Evolutionary conservation across 1,140 invertebrate genomes (phyloP).

Genomic region (Drosophila repleta): DNA sequence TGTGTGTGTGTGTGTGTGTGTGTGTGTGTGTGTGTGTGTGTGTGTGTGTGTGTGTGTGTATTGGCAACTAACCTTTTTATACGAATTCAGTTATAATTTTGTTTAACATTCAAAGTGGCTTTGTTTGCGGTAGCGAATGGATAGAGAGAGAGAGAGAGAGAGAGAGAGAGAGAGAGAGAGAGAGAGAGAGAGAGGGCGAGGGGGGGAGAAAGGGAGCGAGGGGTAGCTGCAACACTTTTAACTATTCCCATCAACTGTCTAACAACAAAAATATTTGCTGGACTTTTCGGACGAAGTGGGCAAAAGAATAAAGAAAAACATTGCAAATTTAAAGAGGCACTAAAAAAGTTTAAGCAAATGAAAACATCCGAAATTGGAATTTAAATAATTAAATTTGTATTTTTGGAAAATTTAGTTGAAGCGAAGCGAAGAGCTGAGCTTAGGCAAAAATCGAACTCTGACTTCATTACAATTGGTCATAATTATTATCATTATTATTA

Average conservation of each 20-base stretch:
- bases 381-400: background rate
- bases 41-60: conserved; percentile 19
- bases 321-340: background rate
- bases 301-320: background rate
- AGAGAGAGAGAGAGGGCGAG: too few relatives aligned
- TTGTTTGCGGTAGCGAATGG: conserved; percentile 43
- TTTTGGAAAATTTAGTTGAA: background rate
- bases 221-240: conserved; percentile 27
- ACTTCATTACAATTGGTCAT: too few relatives aligned
- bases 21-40: conserved; percentile 33
- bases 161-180: background rate
- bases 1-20: conserved; percentile 17
- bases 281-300: conserved; percentile 14
- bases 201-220: background rate
- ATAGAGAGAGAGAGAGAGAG: too few relatives aligned
- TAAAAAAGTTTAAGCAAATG: conserved; percentile 14
- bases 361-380: background rate
- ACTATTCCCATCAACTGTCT: conserved; percentile 42
- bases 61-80: conserved; percentile 66
- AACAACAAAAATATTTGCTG: conserved; percentile 47
- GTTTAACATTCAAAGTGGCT: conserved; percentile 79
- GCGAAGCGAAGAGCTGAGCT: background rate
- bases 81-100: conserved; percentile 73
- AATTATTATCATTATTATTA: too few relatives aligned
- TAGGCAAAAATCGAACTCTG: too few relatives aligned